Evolutionary conservation across 2,113 vertebrate genomes (phyloP), one percentile per base, ranked within the genome.

Genomic region (Cricetomys ansorgei): DNA sequence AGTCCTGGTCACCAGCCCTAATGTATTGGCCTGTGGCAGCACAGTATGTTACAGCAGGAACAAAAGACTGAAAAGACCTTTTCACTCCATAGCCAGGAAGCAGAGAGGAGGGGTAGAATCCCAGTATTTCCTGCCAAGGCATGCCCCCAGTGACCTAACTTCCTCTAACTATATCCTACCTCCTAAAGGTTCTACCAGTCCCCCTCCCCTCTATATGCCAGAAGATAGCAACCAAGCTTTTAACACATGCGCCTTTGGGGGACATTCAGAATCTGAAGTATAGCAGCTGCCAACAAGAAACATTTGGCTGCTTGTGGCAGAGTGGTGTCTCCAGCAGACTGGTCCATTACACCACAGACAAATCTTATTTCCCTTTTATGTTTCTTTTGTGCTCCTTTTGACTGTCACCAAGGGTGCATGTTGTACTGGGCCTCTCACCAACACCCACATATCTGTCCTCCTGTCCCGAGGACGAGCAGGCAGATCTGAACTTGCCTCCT

Each of bases 401-500:
- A 85, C n/a, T 50, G 40, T 87, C 64, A 88, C 7, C 88, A 70
- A 57, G 6, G 21, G 67, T 23, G 1, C 48, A 25, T 86, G 67
- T 67, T 73, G 17, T 43, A 57, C 73, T 13, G 5, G 34, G 75
- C 53, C 84, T 87, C 67, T 87, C 31, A 45, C 31, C 15, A 9
- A 4, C 62, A 80, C 31, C 62, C 67, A 17, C 9, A 0, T 67
- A 37, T 87, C 90, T 48, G 23, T 53, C 70, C 72, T 75, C 55
- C 91, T 72, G n/a, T 79, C 73, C 92, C 81, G 75, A 91, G 2
- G 64, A 15, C 88, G 77, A 89, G 13, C 7, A 17, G 91, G 91
- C 88, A 92, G 76, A 89, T 77, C 83, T 16, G 15, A 84, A 57
- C 94, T 69, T 88, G 92, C 69, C 75, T 67, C 23, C 5, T 77